Base-by-base conservation (phyloP, 2,113 vertebrate genomes). In the Neodontobutis hainanensis region DNA sequence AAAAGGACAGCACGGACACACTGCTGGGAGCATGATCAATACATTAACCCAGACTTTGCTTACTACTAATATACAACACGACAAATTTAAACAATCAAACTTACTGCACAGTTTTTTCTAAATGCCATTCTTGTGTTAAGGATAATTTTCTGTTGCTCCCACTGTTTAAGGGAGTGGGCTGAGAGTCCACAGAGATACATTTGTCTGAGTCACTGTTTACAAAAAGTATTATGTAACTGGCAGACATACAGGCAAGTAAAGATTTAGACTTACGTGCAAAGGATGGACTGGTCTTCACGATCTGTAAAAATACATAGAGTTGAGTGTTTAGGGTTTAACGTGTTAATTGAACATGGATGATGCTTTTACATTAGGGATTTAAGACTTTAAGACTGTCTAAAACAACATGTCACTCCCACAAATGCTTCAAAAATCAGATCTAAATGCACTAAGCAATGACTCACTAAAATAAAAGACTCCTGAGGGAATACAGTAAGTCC, bases 231-330 rank as follows among this genome's bases (percentile, higher is more conserved):
- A 85, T 68, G 60, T 71, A 83, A 78, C 69, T 55, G 55, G 10
- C 50, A 68, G 74, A 65, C 56, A 75, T 0, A 3, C 19, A 38
- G 5, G 6, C 4, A 47, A 10, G 50, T 65, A 11, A 51, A 49
- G n/a, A 49, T 55, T 56, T 73, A 75, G 73, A 95, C 97, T 98
- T 90, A 98, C 97, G 97, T 99, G 96, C 97, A 99, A 27, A 99
- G 94, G 80, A 99, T 97, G 58, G 97, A 97, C 90, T 99, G 97
- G 83, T 98, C 97, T 86, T 99, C 97, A 56, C 97, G 95, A 88
- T 99, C 97, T 99, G 93, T 40, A 88, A 89, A 87, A 69, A 48
- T 8, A 78, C 61, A 64, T 42, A 70, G 43, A 59, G 47, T 65
- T 52, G 27, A 59, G 43, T 40, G 8, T 16, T 9, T 61, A 44